Evolutionary conservation across 2,113 vertebrate species (phyloP).

Genomic region (Dasyurus viverrinus): DNA sequence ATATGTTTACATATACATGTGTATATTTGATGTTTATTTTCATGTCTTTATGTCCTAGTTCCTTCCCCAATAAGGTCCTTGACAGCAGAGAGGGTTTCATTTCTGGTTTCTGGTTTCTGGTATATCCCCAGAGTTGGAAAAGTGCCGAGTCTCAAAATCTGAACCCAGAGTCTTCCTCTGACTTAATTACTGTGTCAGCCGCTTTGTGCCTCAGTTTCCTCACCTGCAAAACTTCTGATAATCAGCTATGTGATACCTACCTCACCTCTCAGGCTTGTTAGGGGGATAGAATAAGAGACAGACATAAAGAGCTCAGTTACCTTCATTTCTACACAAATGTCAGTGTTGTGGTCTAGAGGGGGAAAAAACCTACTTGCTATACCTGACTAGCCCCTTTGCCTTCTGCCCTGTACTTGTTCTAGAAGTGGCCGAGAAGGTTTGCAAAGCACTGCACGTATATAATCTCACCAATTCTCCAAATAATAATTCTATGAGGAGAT

Average conservation of each 20-base stretch:
- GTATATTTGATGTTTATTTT: neutral
- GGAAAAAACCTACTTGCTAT: neutral
- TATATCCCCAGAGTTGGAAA: no score
- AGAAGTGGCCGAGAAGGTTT: neutral
- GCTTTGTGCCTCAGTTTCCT: neutral
- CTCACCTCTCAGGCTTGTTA: neutral
- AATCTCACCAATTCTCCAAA: neutral
- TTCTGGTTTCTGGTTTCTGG: no score
- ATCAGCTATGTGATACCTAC: neutral
- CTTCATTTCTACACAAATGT: neutral
- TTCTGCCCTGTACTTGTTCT: neutral
- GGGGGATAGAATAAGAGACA: neutral
- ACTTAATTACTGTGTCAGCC: neutral
- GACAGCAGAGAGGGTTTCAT: neutral
- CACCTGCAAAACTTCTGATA: neutral
- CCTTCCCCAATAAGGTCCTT: neutral
- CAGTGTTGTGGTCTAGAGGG: neutral
- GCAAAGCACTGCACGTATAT: neutral
- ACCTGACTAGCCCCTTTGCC: neutral
- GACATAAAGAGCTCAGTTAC: neutral
- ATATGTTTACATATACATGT: no score
- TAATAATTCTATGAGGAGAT: neutral
- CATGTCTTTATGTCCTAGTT: no score
- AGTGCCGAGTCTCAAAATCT: neutral
- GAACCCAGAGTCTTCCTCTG: neutral